phyloP scores from a whole-genome alignment of 2,888 invertebrate species.

The Drosophila algonquin region DNA sequence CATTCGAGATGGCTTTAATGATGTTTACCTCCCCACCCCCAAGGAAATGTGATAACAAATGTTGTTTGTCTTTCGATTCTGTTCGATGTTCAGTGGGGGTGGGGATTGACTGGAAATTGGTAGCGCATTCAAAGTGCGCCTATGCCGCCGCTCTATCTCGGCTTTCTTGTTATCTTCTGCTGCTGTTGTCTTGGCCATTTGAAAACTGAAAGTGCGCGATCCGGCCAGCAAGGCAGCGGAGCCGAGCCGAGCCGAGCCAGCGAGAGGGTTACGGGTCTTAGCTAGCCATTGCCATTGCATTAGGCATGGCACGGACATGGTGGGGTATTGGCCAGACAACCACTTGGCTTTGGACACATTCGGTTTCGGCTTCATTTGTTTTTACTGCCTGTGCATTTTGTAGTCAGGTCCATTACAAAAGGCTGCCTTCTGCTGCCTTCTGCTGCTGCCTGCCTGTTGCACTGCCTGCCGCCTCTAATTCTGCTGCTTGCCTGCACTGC shows the following conservation, averaged over 20 bases:
- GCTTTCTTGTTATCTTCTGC: slow-evolving; percentile 56
- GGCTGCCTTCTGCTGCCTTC: slow-evolving; percentile 9
- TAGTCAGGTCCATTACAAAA: slow-evolving; percentile 59
- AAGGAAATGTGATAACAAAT: slow-evolving; percentile 38
- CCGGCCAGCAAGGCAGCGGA: slow-evolving; percentile 26
- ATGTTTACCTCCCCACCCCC: slow-evolving; percentile 22
- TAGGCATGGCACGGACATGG: slow-evolving; percentile 1
- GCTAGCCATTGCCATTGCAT: slow-evolving; percentile 65
- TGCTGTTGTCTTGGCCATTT: slow-evolving; percentile 55
- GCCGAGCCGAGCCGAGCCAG: neutral
- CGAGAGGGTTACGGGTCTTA: slow-evolving; percentile 37
- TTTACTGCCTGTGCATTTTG: slow-evolving; percentile 73
- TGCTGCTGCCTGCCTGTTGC: slow-evolving; percentile 19
- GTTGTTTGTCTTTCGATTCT: slow-evolving; percentile 34
- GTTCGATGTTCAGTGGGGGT: neutral
- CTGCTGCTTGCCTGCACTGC: slow-evolving; percentile 17
- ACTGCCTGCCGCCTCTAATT: no score
- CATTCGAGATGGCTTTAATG: slow-evolving; percentile 34
- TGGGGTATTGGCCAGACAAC: slow-evolving; percentile 56
- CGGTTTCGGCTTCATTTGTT: slow-evolving; percentile 73
- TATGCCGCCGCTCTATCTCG: neutral
- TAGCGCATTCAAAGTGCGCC: slow-evolving; percentile 28
- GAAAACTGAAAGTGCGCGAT: slow-evolving; percentile 75
- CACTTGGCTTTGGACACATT: slow-evolving; percentile 43
- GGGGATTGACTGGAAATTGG: neutral